phyloP scores from a whole-genome alignment of 2,113 vertebrate genomes.

The Petaurus breviceps region DNA sequence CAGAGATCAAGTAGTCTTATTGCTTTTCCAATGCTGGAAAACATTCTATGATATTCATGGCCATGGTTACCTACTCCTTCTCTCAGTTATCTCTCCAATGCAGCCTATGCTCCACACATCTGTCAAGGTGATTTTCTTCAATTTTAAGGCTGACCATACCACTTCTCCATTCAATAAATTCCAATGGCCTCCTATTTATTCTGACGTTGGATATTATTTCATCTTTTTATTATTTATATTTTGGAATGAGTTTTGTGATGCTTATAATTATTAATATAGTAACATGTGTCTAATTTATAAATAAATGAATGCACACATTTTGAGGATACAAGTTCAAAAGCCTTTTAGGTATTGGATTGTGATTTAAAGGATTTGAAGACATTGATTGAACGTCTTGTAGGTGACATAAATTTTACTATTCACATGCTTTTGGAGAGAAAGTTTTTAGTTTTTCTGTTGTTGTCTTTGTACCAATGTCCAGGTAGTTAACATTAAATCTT shows the following conservation, averaged over 20 bases:
- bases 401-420: background rate
- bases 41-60: background rate
- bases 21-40: background rate
- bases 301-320: background rate
- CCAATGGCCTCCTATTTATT: background rate
- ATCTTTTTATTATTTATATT: background rate
- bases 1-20: background rate
- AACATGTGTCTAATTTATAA: background rate
- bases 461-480: background rate
- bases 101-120: background rate
- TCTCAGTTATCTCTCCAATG: background rate
- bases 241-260: background rate
- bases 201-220: background rate
- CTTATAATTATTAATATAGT: background rate
- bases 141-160: background rate
- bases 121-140: background rate
- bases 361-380: background rate
- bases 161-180: background rate
- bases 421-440: background rate
- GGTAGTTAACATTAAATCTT: slow-evolving; percentile 38
- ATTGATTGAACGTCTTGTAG: background rate
- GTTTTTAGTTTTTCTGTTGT: background rate
- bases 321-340: background rate
- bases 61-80: too few relatives aligned
- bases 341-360: background rate